These are phyloP conservation scores for Drosophila ambigua DNA, from an alignment of 1,140 invertebrate species.

Conservation along the genomic window DNA sequence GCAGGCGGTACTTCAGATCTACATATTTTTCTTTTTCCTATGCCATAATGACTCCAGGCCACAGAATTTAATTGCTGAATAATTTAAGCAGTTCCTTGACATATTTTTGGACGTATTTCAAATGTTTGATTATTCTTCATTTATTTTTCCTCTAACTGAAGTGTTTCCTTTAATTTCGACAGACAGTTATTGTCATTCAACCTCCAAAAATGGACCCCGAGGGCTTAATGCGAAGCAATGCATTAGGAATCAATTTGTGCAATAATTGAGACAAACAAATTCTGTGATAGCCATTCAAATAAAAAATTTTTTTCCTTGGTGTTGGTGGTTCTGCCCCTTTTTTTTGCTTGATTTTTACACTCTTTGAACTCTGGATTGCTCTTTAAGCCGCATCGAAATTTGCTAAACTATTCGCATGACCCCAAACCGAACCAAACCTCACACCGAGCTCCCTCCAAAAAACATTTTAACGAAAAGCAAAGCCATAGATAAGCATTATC, in stretches of 20 bases:
- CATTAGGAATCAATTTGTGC: too few relatives aligned
- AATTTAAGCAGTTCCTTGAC: conserved; percentile 54
- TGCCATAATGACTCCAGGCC: conserved; percentile 24
- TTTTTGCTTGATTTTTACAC: too few relatives aligned
- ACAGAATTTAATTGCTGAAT: conserved; percentile 59
- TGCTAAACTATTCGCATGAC: conserved; percentile 35
- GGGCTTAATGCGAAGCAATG: too few relatives aligned
- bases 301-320: too few relatives aligned
- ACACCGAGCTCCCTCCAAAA: not conserved
- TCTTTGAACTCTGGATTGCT: too few relatives aligned
- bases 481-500: conserved; percentile 77
- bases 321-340: too few relatives aligned
- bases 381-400: conserved; percentile 4
- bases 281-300: too few relatives aligned
- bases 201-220: too few relatives aligned
- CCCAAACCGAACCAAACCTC: conserved; percentile 9
- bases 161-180: too few relatives aligned
- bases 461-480: conserved; percentile 32
- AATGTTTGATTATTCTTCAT: not conserved
- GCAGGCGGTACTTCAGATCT: conserved; percentile 23
- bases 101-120: conserved; percentile 37
- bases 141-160: too few relatives aligned
- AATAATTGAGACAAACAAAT: too few relatives aligned
- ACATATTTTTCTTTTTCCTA: conserved; percentile 37
- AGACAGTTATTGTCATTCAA: too few relatives aligned